Evolutionary conservation across 53 echinoderm and acorn worm species (phyloP).

Genomic region (Crossaster papposus): DNA sequence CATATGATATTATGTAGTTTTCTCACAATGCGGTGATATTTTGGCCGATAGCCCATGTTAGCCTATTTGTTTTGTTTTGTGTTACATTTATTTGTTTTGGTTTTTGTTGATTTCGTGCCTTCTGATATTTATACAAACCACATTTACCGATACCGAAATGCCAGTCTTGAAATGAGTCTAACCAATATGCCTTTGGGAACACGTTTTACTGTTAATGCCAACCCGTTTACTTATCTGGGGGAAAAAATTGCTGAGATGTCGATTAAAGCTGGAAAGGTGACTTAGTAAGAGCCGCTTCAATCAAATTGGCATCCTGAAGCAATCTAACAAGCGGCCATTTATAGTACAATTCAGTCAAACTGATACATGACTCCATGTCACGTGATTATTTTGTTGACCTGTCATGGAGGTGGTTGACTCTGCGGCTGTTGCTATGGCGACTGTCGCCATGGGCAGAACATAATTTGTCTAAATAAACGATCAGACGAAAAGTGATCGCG

Average conservation of each 20-base stretch:
- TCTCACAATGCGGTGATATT: too few relatives aligned
- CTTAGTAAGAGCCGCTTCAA: conserved; percentile 9
- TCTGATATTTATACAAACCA: background rate
- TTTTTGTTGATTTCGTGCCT: too few relatives aligned
- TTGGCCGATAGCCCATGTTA: too few relatives aligned
- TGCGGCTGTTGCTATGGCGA: conserved; percentile 14
- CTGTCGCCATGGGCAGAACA: conserved; percentile 18
- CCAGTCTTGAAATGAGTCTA: conserved; percentile 7
- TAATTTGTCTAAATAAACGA: conserved; percentile 40
- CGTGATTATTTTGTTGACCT: background rate
- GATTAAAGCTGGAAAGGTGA: background rate
- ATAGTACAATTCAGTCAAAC: background rate
- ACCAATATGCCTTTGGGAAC: conserved; percentile 19
- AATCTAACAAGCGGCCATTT: background rate
- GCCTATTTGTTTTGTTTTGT: too few relatives aligned
- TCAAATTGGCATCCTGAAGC: conserved; percentile 8
- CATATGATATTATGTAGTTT: too few relatives aligned
- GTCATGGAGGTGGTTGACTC: background rate
- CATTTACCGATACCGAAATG: background rate
- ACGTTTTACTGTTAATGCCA: conserved; percentile 12
- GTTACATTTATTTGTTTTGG: too few relatives aligned
- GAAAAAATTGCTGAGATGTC: background rate
- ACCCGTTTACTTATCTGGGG: conserved; percentile 8
- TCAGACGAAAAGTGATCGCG: conserved; percentile 1
- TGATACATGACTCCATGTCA: background rate